Evolutionary conservation across 2,888 invertebrate species (phyloP).

Genomic region (Thysanoteuthis rhombus): DNA sequence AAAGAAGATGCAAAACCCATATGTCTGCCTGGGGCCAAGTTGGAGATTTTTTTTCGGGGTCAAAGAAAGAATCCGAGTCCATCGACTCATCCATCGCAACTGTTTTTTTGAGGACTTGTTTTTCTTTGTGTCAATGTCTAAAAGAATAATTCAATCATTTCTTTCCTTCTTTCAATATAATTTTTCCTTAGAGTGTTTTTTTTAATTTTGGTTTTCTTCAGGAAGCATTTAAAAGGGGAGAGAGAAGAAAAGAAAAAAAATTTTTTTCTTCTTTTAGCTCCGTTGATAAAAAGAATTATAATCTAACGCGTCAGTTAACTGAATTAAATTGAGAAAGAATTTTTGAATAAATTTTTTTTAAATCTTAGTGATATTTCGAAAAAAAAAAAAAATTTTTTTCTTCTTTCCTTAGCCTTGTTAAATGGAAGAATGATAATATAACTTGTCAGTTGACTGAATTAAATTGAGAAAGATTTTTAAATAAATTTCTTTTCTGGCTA

Average conservation of each 20-base stretch:
- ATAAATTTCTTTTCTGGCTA: background rate
- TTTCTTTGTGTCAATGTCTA: no score
- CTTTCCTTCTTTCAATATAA: no score
- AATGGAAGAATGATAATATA: background rate
- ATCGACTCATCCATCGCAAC: background rate
- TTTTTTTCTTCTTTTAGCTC: no score
- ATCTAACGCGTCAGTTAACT: background rate
- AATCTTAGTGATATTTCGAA: no score
- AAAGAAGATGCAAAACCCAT: background rate
- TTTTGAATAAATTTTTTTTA: background rate
- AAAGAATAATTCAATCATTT: no score
- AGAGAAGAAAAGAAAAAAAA: no score
- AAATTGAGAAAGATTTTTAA: background rate
- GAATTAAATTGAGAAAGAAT: no score
- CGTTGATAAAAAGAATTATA: background rate
- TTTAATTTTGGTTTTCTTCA: background rate
- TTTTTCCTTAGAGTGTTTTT: no score
- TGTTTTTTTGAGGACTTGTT: background rate
- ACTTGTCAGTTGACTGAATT: background rate
- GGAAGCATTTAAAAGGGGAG: background rate
- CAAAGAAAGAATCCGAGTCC: background rate
- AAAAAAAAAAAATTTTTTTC: no score
- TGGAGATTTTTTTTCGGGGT: background rate
- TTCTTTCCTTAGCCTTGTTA: no score
- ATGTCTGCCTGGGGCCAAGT: background rate